Percentiles rank a stretch among this genome's conserved stretches.
Conservation (phyloP, 2,888 invertebrate genomes). For the Melanostoma mellinum region DNA sequence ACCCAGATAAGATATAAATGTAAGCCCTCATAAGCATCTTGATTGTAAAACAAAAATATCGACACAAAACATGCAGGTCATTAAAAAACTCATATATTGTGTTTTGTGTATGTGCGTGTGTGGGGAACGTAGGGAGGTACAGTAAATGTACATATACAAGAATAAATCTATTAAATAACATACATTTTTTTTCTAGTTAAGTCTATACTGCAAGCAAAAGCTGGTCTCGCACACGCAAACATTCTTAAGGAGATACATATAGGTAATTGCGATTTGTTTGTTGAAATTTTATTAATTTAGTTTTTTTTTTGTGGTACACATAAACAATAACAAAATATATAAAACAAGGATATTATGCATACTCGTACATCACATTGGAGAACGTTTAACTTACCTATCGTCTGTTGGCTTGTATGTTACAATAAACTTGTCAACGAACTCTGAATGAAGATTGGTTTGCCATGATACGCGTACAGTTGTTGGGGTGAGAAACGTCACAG, state of each 20-base stretch:
- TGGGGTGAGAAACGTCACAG: slow-evolving; percentile 93
- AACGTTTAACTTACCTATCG: slow-evolving; percentile 88
- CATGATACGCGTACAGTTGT: slow-evolving; percentile 93
- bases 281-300: slow-evolving; percentile 2
- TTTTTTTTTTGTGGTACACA: slow-evolving; percentile 54
- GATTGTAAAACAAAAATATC: slow-evolving; percentile 16
- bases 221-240: slow-evolving; percentile 41
- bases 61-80: slow-evolving; percentile 63
- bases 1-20: slow-evolving; percentile 8
- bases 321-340: slow-evolving; percentile 25
- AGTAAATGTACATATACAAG: slow-evolving; percentile 17
- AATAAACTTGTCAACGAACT: slow-evolving; percentile 91
- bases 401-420: slow-evolving; percentile 95
- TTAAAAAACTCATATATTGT: slow-evolving; percentile 30
- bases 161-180: slow-evolving; percentile 12
- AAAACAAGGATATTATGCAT: neutral
- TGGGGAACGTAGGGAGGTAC: no score
- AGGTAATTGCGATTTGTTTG: slow-evolving; percentile 20
- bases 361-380: slow-evolving; percentile 54
- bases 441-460: slow-evolving; percentile 87
- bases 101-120: neutral
- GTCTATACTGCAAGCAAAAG: slow-evolving; percentile 56
- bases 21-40: slow-evolving; percentile 5
- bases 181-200: slow-evolving; percentile 23
- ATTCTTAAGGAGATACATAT: slow-evolving; percentile 21